These are phyloP conservation scores for Poecilia velifera DNA, from an alignment of 2,797 vertebrate species.

Conservation along the genomic window DNA sequence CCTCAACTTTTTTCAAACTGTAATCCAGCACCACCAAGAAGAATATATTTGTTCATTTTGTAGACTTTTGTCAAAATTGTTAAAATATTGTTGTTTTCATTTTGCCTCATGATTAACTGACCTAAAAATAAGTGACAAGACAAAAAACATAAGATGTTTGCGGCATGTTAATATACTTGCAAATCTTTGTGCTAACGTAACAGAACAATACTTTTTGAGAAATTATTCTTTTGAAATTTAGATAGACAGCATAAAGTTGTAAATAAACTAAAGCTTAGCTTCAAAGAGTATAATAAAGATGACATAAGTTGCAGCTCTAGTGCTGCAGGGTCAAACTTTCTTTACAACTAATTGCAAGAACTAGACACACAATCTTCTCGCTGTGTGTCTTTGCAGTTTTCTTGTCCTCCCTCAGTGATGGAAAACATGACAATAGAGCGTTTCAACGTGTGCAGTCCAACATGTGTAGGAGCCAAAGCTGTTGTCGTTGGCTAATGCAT, in stretches of 20 bases:
- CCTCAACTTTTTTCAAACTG: background rate
- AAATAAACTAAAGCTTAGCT: background rate
- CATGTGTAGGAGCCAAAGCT: conserved; percentile 55
- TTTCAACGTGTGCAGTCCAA: conserved; percentile 73
- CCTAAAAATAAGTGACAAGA: no score
- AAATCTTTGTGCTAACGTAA: background rate
- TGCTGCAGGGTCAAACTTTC: background rate
- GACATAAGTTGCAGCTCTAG: background rate
- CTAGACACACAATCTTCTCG: conserved; percentile 30
- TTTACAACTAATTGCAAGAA: background rate
- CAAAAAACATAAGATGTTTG: background rate
- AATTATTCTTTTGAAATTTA: background rate
- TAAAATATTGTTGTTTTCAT: background rate
- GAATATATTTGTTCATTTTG: background rate
- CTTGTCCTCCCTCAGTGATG: conserved; percentile 25
- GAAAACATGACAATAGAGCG: conserved; percentile 46
- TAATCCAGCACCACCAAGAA: background rate
- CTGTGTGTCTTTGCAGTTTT: conserved; percentile 29
- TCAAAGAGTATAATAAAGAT: background rate
- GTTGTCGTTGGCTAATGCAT: conserved; percentile 61
- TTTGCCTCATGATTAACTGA: background rate
- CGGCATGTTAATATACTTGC: background rate
- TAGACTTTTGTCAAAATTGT: background rate
- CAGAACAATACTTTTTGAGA: background rate
- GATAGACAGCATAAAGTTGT: background rate